phyloP scores from a whole-genome alignment of 2,113 vertebrate species.

The Potamarius usumacintae region DNA sequence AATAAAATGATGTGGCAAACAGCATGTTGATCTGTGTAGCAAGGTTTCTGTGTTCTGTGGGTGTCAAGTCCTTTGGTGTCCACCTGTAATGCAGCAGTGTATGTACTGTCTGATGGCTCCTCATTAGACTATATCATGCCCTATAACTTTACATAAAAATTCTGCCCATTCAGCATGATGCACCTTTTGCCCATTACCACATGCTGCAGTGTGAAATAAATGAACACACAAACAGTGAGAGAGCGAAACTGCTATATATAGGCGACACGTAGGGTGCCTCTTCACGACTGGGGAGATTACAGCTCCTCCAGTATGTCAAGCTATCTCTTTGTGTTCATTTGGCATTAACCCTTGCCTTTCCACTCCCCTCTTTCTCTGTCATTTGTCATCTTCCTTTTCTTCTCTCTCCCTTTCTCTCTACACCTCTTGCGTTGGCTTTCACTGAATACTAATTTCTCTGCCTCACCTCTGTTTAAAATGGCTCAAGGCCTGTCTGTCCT shows the following conservation, averaged over 20 bases:
- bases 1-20: constrained; percentile 2
- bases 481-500: constrained; percentile 48
- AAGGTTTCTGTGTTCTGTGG: not conserved
- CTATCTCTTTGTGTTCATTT: constrained; percentile 49
- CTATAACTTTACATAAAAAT: constrained; percentile 2
- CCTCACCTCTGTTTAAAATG: constrained; percentile 51
- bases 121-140: not conserved
- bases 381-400: constrained; percentile 12
- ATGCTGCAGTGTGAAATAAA: constrained; percentile 29
- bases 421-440: constrained; percentile 47
- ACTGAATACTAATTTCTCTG: constrained; percentile 55
- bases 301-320: constrained; percentile 52
- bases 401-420: constrained; percentile 12
- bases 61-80: not conserved
- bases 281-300: constrained; percentile 57
- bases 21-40: not conserved
- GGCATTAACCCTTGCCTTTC: constrained; percentile 39
- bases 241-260: constrained; percentile 57
- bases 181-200: not conserved
- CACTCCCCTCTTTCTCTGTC: not conserved
- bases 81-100: not conserved
- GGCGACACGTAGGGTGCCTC: constrained; percentile 42
- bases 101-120: not conserved
- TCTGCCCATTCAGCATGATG: constrained; percentile 27
- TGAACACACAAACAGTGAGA: constrained; percentile 30